Evolutionary conservation across 2,113 vertebrate genomes (phyloP), one percentile per base, ranked within the genome.

Genomic region (Amazona guildingii): DNA sequence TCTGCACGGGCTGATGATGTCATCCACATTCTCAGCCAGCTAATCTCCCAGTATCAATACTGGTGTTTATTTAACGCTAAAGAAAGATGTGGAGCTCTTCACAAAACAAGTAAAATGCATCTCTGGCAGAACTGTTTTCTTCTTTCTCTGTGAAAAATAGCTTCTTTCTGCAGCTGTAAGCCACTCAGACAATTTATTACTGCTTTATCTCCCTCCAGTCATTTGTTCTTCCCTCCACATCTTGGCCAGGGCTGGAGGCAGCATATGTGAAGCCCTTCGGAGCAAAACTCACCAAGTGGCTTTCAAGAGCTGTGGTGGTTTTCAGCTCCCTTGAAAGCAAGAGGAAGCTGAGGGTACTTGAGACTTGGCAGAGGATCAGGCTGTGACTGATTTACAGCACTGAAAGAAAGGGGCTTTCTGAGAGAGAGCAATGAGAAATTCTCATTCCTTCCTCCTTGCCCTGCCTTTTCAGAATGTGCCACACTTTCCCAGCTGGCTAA

Each of bases 51-150:
- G 48, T 69, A 37, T 90, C 0, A 4, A 85, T 66, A 73, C 17
- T 39, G 31, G 59, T 95, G 92, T 95, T 95, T 96, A 66, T 90
- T 91, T 90, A 94, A 87, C 81, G 15, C 82, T 76, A 46, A 64
- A 80, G 49, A 93, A 86, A 91, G 81, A 95, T 0, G 2, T 76
- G 66, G 31, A 92, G 49, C 14, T 54, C 74, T 85, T 79, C 84
- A 80, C 78, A 69, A 90, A 64, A 77, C 72, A 67, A 84, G 68
- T 55, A 87, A 92, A 87, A 86, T n/a, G 41, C n/a, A 28, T 79
- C 54, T 88, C 70, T 0, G 5, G 28, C 70, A 94, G 70, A 90
- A 77, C 31, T 87, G 62, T 94, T 91, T 76, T 82, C 64, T 72
- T 95, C 59, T 91, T 86, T 44, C 75, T 90, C 41, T 13, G 6